Conservation (phyloP, 2,797 vertebrate genomes). For the Esox lucius region DNA sequence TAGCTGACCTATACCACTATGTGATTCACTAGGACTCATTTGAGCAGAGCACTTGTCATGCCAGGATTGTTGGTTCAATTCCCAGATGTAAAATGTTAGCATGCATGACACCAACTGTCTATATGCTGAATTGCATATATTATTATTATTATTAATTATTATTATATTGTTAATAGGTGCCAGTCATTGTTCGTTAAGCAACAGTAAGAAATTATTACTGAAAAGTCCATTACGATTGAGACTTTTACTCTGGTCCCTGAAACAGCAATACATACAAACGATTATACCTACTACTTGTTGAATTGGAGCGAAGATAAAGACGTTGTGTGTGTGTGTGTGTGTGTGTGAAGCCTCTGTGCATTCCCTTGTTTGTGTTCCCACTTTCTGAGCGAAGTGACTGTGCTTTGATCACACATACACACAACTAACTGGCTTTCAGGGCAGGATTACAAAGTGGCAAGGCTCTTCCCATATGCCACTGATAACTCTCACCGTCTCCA, state of each 20-base stretch:
- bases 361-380: neutral
- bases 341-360: neutral
- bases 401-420: conserved; percentile 5
- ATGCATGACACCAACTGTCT: too few relatives aligned
- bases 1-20: neutral
- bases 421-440: neutral
- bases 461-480: neutral
- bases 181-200: neutral
- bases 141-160: neutral
- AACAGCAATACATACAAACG: neutral
- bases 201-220: neutral
- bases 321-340: too few relatives aligned
- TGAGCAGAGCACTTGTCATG: neutral
- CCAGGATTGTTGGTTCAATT: neutral
- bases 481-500: neutral
- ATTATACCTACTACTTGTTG: neutral
- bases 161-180: neutral
- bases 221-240: neutral
- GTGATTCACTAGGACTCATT: neutral
- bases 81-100: neutral
- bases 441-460: conserved; percentile 1
- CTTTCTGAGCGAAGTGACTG: neutral
- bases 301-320: neutral
- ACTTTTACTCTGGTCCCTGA: neutral
- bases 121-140: neutral